phyloP scores from a whole-genome alignment of 2,113 vertebrate species.

The Arizona elegans region DNA sequence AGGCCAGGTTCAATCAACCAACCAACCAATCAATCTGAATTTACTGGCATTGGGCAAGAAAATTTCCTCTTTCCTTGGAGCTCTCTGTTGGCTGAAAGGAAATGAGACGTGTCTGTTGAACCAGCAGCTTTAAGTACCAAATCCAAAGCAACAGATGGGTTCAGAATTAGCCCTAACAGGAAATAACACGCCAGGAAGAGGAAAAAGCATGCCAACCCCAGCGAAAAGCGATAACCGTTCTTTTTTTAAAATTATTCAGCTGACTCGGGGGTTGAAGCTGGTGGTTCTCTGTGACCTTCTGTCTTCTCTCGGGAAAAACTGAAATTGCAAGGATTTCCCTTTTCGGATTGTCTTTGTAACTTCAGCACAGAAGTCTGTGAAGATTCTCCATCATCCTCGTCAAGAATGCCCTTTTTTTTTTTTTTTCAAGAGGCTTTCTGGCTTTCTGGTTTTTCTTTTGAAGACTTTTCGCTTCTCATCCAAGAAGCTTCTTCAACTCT shows the following conservation, averaged over 20 bases:
- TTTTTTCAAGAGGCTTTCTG: no score
- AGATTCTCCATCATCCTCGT: no score
- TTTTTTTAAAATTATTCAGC: not conserved
- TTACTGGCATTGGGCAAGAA: not conserved
- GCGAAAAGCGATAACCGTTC: slow-evolving; percentile 22
- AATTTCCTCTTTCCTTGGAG: not conserved
- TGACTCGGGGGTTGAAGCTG: not conserved
- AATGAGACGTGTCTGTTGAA: not conserved
- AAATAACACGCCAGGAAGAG: slow-evolving; percentile 22
- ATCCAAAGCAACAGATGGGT: not conserved
- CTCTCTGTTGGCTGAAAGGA: not conserved
- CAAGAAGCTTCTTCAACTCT: no score
- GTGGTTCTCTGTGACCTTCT: not conserved
- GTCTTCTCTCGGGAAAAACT: not conserved
- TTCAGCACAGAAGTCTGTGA: not conserved
- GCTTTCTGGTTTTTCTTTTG: no score
- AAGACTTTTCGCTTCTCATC: no score
- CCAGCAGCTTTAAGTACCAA: slow-evolving; percentile 20
- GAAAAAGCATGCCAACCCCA: not conserved
- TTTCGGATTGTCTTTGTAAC: not conserved
- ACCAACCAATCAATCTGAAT: not conserved
- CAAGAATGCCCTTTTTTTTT: no score
- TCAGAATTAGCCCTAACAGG: slow-evolving; percentile 34
- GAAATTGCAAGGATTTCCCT: not conserved
- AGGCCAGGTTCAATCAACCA: no score